Conservation (phyloP, 2,888 invertebrate genomes). For the Luffia ferchaultella region DNA sequence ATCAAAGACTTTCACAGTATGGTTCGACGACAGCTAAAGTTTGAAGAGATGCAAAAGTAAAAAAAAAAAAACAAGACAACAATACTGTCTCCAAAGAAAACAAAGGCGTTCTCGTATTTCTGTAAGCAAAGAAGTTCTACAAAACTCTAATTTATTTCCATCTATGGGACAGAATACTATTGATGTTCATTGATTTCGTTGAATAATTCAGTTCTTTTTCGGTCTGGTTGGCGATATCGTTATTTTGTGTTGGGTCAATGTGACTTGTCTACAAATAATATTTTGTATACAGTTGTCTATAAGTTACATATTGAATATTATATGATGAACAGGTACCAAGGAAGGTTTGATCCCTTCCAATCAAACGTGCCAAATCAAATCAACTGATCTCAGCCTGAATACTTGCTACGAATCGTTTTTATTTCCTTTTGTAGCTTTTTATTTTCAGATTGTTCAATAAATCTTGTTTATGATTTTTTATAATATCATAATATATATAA, state of each 20-base stretch:
- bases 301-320: not conserved
- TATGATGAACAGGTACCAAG: not conserved
- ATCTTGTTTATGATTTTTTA: too few relatives aligned
- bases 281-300: not conserved
- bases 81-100: not conserved
- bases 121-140: not conserved
- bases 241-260: not conserved
- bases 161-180: not conserved
- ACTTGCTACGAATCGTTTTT: not conserved
- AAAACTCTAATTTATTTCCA: not conserved
- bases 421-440: not conserved
- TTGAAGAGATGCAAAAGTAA: too few relatives aligned
- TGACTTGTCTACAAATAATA: not conserved
- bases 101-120: not conserved
- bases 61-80: not conserved
- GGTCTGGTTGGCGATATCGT: not conserved
- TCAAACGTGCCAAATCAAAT: conserved; percentile 1
- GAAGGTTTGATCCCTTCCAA: not conserved
- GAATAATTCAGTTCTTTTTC: not conserved
- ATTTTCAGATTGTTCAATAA: too few relatives aligned
- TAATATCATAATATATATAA: too few relatives aligned
- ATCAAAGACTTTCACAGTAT: too few relatives aligned
- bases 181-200: not conserved
- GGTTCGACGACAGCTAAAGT: too few relatives aligned
- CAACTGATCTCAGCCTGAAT: not conserved